Conservation (phyloP, 2,113 vertebrate genomes). For the Monopterus albus region DNA sequence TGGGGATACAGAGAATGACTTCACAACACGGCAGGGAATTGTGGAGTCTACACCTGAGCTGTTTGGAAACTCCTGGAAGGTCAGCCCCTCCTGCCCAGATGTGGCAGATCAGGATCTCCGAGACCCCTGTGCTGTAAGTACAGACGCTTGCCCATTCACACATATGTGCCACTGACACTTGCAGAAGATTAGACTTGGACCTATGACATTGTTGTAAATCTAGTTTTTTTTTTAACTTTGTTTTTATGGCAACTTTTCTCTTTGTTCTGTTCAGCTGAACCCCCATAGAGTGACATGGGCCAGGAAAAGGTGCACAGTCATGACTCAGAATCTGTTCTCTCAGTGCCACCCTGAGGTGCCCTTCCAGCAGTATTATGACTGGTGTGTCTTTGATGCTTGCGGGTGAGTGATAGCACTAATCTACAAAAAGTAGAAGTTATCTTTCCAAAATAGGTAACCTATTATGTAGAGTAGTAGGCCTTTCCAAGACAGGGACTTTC, state of each 20-base stretch:
- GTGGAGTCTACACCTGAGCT: conserved; percentile 87
- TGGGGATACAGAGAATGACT: conserved; percentile 89
- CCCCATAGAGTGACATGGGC: conserved; percentile 87
- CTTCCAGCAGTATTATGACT: conserved; percentile 88
- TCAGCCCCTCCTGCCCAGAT: conserved; percentile 89
- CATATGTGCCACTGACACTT: too few relatives aligned
- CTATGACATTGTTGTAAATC: too few relatives aligned
- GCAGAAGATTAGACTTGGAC: too few relatives aligned
- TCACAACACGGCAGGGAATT: conserved; percentile 87
- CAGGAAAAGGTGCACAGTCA: conserved; percentile 80
- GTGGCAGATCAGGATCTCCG: conserved; percentile 77
- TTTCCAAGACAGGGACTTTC: too few relatives aligned
- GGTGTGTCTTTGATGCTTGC: conserved; percentile 91
- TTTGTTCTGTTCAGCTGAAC: conserved; percentile 73
- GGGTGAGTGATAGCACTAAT: conserved; percentile 81
- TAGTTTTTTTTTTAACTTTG: too few relatives aligned
- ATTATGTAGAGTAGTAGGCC: too few relatives aligned
- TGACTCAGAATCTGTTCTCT: conserved; percentile 85
- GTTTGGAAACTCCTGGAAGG: conserved; percentile 93
- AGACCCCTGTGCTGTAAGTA: conserved; percentile 86
- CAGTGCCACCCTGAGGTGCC: conserved; percentile 85
- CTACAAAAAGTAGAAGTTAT: neutral
- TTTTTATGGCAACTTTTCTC: too few relatives aligned
- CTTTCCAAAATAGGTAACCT: neutral
- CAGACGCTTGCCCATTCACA: neutral